Percentiles rank a stretch among this genome's conserved stretches.
Evolutionary conservation across 2,113 vertebrate species (phyloP).

Genomic region (Aptenodytes forsteri): DNA sequence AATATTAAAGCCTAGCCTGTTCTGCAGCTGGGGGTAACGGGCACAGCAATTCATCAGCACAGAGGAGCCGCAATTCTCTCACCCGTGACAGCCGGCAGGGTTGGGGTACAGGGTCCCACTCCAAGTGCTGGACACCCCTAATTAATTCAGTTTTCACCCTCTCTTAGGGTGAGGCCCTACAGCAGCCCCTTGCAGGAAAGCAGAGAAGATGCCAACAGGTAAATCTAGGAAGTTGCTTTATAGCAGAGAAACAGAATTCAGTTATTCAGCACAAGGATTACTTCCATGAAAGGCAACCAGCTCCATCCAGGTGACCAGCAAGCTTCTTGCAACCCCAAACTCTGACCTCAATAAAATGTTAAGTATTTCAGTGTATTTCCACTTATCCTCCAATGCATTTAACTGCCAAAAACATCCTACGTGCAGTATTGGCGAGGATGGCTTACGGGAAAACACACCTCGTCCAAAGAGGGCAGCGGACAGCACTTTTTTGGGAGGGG

Average conservation of each 20-base stretch:
- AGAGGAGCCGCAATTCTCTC: neutral
- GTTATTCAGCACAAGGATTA: neutral
- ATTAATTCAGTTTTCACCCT: neutral
- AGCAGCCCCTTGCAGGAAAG: neutral
- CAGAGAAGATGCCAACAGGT: neutral
- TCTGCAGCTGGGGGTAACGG: neutral
- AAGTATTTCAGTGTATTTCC: neutral
- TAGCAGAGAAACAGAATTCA: neutral
- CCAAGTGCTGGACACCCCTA: neutral
- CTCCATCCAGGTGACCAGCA: neutral
- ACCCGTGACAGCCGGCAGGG: accelerated
- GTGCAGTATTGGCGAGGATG: accelerated
- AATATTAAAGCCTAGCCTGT: neutral
- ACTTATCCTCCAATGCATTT: neutral
- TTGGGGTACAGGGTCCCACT: neutral
- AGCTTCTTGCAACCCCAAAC: neutral
- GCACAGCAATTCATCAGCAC: neutral
- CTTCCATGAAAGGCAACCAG: neutral
- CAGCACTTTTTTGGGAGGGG: neutral
- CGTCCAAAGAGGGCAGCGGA: neutral
- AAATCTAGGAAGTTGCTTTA: neutral
- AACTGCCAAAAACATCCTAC: neutral
- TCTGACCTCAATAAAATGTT: neutral
- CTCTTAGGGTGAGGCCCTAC: neutral
- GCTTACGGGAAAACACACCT: neutral